A percentile compares a stretch with the other conserved stretches of the same genome.
phyloP scores from a whole-genome alignment of 2,888 invertebrate genomes.

The Agrotis puta region DNA sequence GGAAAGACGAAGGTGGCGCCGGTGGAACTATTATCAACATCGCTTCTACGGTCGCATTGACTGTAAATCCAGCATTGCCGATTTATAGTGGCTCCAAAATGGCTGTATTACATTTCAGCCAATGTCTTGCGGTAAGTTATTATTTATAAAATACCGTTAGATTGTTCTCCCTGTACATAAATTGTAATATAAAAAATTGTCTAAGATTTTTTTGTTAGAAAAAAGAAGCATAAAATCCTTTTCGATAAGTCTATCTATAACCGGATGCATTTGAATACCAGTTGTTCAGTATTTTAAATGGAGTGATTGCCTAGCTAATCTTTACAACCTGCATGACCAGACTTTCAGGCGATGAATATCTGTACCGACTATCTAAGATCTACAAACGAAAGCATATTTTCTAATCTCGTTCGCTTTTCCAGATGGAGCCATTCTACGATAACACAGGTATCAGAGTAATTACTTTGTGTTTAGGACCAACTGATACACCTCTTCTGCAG shows the following conservation, averaged over 20 bases:
- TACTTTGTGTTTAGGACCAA: conserved; percentile 72
- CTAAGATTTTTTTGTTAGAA: neutral
- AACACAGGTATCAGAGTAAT: conserved; percentile 70
- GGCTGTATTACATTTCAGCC: conserved; percentile 49
- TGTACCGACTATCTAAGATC: no score
- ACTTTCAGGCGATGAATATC: no score
- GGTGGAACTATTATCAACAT: conserved; percentile 79
- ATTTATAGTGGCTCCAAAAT: conserved; percentile 74
- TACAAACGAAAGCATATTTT: no score
- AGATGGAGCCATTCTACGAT: conserved; percentile 70
- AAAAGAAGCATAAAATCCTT: neutral
- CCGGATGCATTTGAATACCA: no score
- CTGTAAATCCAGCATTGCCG: conserved; percentile 60
- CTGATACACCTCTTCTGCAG: conserved; percentile 71
- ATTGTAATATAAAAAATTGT: no score
- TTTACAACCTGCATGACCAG: no score
- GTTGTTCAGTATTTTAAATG: no score
- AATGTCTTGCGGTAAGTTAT: conserved; percentile 48
- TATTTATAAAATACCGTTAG: no score
- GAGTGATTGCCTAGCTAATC: no score
- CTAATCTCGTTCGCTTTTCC: conserved; percentile 27
- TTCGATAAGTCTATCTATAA: neutral
- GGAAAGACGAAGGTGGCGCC: conserved; percentile 71
- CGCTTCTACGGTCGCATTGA: conserved; percentile 69
- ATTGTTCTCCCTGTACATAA: no score